These are phyloP conservation scores for Hafferia zeledoni DNA, from an alignment of 2,797 vertebrate species.

Conservation along the genomic window DNA sequence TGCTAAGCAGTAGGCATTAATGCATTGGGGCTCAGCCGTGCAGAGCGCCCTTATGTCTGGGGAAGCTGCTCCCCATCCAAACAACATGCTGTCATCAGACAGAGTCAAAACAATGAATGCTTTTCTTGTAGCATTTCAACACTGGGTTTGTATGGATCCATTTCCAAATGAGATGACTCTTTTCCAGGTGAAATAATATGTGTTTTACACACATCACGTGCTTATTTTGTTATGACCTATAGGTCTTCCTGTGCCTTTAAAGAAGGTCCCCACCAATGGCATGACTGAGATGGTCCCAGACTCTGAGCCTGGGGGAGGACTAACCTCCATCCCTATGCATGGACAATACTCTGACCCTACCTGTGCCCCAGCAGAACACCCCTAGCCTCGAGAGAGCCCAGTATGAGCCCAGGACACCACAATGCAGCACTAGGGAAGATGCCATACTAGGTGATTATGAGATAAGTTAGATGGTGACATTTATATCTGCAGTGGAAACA, in stretches of 20 bases:
- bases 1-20: neutral
- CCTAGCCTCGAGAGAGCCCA: neutral
- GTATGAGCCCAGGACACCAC: neutral
- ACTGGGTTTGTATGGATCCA: accelerated
- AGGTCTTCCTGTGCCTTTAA: neutral
- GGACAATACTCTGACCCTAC: neutral
- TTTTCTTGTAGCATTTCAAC: neutral
- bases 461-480: neutral
- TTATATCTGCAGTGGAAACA: neutral
- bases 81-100: accelerated
- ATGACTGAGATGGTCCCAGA: neutral
- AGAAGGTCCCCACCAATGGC: neutral
- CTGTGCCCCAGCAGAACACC: neutral
- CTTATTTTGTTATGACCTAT: neutral
- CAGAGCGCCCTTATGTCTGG: neutral
- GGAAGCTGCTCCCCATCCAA: neutral
- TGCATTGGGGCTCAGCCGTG: neutral
- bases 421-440: neutral
- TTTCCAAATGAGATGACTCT: neutral
- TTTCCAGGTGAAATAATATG: neutral
- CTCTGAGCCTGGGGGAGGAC: neutral
- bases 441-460: neutral
- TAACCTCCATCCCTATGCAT: neutral
- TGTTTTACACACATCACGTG: accelerated
- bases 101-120: accelerated